A percentile compares a stretch with the other conserved stretches of the same genome.
phyloP scores from a whole-genome alignment of 1,140 invertebrate genomes.

The Ridgeia piscesae region DNA sequence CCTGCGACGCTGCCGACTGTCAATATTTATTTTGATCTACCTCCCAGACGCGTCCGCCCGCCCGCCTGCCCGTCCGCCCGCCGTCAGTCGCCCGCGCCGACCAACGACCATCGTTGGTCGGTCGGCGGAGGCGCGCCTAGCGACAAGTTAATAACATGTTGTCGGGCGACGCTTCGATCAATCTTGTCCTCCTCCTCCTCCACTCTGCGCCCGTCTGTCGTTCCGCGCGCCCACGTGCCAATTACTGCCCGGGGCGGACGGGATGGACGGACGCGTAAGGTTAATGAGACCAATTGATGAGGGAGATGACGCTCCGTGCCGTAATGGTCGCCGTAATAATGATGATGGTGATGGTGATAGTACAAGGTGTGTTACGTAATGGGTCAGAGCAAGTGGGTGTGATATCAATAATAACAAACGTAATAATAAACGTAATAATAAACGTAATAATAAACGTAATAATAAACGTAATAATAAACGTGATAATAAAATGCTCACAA shows the following conservation, averaged over 20 bases:
- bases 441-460: no score
- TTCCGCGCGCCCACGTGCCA: not conserved
- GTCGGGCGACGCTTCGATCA: not conserved
- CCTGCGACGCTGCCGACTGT: not conserved
- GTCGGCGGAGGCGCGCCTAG: not conserved
- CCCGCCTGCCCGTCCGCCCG: no score
- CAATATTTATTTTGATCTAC: not conserved
- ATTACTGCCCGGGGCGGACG: not conserved
- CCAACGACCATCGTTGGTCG: not conserved
- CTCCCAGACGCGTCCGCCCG: not conserved
- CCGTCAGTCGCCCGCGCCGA: no score
- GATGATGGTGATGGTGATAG: not conserved
- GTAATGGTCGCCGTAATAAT: not conserved
- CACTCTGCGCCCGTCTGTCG: not conserved
- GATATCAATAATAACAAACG: not conserved
- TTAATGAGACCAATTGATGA: conserved; percentile 1
- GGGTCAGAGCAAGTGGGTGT: not conserved
- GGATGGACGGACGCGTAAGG: not conserved
- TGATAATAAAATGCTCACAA: no score
- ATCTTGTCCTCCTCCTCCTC: not conserved
- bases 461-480: no score
- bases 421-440: not conserved
- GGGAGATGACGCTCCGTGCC: not conserved
- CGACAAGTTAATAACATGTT: conserved; percentile 1
- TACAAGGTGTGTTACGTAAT: not conserved